Conservation (phyloP, 2,797 vertebrate species). For the Poliocrania exsul region DNA sequence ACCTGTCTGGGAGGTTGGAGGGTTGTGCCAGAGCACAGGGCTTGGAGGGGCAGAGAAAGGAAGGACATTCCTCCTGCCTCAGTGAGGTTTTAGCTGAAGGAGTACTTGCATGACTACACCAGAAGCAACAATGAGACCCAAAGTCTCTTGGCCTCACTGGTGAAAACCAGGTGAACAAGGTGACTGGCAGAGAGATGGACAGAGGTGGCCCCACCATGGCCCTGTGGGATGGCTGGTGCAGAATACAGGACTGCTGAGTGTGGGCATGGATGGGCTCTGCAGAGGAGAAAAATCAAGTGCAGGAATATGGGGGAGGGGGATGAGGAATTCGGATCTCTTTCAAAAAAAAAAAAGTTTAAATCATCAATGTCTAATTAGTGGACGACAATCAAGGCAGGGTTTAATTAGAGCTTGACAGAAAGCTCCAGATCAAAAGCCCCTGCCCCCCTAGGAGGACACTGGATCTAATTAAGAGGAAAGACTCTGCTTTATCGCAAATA, state of each 20-base stretch:
- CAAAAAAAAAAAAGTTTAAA: not conserved
- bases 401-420: slow-evolving; percentile 64
- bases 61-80: not conserved
- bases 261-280: not conserved
- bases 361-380: slow-evolving; percentile 53
- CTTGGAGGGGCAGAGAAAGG: not conserved
- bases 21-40: not conserved
- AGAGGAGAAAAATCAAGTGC: not conserved
- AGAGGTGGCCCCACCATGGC: not conserved
- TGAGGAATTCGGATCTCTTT: not conserved
- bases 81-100: not conserved
- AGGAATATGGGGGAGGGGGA: not conserved
- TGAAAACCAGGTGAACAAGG: not conserved
- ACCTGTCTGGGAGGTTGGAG: not conserved
- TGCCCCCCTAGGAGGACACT: slow-evolving; percentile 38
- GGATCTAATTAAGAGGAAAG: slow-evolving; percentile 64
- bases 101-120: rapidly evolving
- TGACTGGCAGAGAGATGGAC: not conserved
- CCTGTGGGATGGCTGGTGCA: rapidly evolving
- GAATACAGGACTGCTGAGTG: not conserved
- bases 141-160: not conserved
- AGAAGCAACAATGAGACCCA: not conserved
- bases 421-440: slow-evolving; percentile 45
- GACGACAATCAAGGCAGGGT: slow-evolving; percentile 37
- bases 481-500: slow-evolving; percentile 20